Evolutionary conservation across 2,113 vertebrate genomes (phyloP), one percentile per base, ranked within the genome.

Genomic region (Sus scrofa): DNA sequence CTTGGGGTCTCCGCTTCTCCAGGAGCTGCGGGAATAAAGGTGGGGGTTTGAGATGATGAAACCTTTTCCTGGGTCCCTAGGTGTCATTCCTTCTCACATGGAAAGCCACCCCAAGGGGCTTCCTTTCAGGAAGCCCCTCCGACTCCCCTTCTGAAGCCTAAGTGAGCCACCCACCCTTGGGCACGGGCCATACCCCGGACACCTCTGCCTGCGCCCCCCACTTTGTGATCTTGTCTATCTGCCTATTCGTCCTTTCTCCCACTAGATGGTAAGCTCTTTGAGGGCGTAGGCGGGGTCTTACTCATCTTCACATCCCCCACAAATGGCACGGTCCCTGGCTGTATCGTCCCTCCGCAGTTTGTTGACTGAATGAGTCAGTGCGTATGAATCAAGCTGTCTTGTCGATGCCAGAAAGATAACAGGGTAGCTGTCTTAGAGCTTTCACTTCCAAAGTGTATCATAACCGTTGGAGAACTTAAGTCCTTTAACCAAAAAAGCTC

Each of bases 1-100:
- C n/a, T 96, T 65, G 73, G 86, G 54, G 22, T 81, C 37, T 58
- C 19, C 90, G 4, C 2, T 70, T 86, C 85, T 82, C 16, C 54
- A 50, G 83, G 63, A 91, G 70, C 34, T 73, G 52, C 22, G 89
- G 73, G 83, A 22, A 63, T 77, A 50, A 3, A n/a, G 67, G 44
- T 90, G 44, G 62, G 85, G 74, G 16, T 93, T 86, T 91, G 86
- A 92, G 63, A 75, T 96, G 78, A 86, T 54, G 60, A 79, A 67
- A 62, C 78, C 44, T 54, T 86, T 68, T 56, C 56, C 62, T 39
- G 71, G 60, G 54, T 96, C 65, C 79, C 70, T 54, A 52, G 24
- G 50, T 70, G 50, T 65, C 4, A 37, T 54, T 91, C 12, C 16
- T 79, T 82, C 27, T 81, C 18, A 34, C 6, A 20, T 14, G n/a